A percentile compares a stretch with the other conserved stretches of the same genome.
Evolutionary conservation across 2,888 invertebrate species (phyloP).

Genomic region (Cephonodes hylas): DNA sequence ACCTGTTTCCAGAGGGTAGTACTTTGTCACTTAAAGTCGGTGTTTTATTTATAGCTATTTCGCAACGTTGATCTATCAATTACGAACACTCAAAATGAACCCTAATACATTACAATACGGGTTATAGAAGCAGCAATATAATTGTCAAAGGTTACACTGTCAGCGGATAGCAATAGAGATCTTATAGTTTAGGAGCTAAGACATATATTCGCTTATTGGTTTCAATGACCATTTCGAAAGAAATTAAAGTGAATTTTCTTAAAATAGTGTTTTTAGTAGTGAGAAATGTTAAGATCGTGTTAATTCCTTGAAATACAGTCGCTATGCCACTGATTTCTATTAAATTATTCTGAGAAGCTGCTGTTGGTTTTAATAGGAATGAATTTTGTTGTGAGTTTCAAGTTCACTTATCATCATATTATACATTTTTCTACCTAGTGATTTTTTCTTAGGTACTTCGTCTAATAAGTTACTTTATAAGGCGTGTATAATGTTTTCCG

Average conservation of each 20-base stretch:
- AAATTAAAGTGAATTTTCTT: constrained; percentile 17
- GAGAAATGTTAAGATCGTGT: not conserved
- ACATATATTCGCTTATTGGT: constrained; percentile 15
- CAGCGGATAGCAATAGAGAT: constrained; percentile 4
- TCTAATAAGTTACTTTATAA: too few species aligned
- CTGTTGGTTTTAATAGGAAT: not conserved
- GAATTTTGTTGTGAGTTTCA: too few species aligned
- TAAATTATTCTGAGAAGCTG: not conserved
- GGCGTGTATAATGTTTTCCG: too few species aligned
- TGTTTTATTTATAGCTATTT: constrained; percentile 34
- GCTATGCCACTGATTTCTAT: not conserved
- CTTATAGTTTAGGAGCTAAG: constrained; percentile 18
- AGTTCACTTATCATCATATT: too few species aligned
- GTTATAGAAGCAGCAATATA: not conserved
- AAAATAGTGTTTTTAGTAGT: constrained; percentile 13
- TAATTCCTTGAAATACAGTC: not conserved
- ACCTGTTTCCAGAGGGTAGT: constrained; percentile 70
- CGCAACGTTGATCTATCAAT: not conserved
- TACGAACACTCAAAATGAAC: not conserved
- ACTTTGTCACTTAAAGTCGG: constrained; percentile 50
- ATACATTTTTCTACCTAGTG: too few species aligned
- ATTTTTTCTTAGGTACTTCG: too few species aligned
- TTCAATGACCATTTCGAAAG: constrained; percentile 7
- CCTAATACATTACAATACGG: constrained; percentile 16
- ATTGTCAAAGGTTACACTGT: not conserved